Base-by-base conservation (phyloP, 2,888 invertebrate genomes). In the Calephelis perditalis region DNA sequence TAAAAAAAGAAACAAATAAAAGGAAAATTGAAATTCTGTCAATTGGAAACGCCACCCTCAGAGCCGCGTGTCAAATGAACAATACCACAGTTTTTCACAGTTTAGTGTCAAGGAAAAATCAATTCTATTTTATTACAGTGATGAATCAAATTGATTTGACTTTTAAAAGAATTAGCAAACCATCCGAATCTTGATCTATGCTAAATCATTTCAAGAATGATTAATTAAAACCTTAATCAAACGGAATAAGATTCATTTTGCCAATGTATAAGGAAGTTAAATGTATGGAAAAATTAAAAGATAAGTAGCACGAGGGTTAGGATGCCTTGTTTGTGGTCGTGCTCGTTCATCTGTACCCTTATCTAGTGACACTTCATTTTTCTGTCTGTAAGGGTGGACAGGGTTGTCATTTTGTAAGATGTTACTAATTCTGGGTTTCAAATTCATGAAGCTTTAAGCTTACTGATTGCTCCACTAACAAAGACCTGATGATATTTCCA, bases 11-110 rank as follows among this genome's bases (percentile, higher is more conserved):
- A 76, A 77, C 73, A 78, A 76, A 81, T 76, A 74, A 72, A 69
- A 73, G 75, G 76, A 82, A 82, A 80, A 80, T 78, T 79, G 75
- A 77, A 76, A 80, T 74, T 71, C 74, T 72, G 68, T 67, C 75
- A 71, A 79, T 78, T 78, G 78, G 76, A 75, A 76, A 75, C 71
- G 75, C 71, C 68, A 67, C 70, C 70, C 70, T 80, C 78, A 62
- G 63, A 70, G 63, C 63, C 70, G 70, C 74, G 75, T 78, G 79
- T 79, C 82, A 79, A 78, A 78, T 73, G 72, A 72, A 72, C 74
- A 74, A 76, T 61, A 57, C 62, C n/a, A 47, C 55, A 76, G 66
- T 71, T 70, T 62, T 68, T 63, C n/a, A 47, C 55, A 76, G 66
- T 71, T 70, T 62, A 68, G 68, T 67, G 64, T 59, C 69, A 68